Evolutionary conservation across 1,140 invertebrate species (phyloP).

Genomic region (Temnothorax curvispinosus): DNA sequence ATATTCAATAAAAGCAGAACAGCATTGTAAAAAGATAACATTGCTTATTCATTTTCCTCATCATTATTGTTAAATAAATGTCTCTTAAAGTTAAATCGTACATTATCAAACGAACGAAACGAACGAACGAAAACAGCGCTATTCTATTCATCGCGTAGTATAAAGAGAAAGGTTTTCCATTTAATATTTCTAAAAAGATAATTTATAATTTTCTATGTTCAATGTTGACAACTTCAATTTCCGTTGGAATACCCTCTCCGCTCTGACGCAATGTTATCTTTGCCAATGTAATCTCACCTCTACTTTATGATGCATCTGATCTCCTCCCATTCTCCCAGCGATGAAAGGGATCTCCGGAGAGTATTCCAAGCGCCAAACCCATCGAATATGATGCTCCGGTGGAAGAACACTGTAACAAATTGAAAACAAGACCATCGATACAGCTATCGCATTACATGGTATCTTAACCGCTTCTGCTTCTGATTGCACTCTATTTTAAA

Average conservation of each 20-base stretch:
- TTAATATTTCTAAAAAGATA: neutral
- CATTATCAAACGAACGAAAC: neutral
- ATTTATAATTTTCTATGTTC: neutral
- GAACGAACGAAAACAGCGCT: neutral
- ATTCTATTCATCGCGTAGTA: neutral
- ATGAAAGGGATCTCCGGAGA: constrained; percentile 10
- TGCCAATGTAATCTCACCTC: constrained; percentile 34
- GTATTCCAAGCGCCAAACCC: constrained; percentile 17
- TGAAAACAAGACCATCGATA: neutral
- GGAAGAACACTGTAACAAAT: constrained; percentile 32
- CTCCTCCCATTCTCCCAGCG: neutral
- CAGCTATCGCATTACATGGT: neutral
- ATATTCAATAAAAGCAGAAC: neutral
- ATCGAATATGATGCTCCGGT: neutral
- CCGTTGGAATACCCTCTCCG: neutral
- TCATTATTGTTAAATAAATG: neutral
- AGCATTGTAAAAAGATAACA: neutral
- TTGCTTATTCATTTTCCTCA: neutral
- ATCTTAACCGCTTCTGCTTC: neutral
- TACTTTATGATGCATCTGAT: constrained; percentile 40
- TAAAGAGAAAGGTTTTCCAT: neutral
- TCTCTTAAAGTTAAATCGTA: neutral
- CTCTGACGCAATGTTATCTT: constrained; percentile 28
- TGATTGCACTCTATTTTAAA: neutral
- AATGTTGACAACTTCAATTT: constrained; percentile 8